Base-by-base conservation (phyloP, 2,113 vertebrate genomes). In the Callaeas wilsoni region DNA sequence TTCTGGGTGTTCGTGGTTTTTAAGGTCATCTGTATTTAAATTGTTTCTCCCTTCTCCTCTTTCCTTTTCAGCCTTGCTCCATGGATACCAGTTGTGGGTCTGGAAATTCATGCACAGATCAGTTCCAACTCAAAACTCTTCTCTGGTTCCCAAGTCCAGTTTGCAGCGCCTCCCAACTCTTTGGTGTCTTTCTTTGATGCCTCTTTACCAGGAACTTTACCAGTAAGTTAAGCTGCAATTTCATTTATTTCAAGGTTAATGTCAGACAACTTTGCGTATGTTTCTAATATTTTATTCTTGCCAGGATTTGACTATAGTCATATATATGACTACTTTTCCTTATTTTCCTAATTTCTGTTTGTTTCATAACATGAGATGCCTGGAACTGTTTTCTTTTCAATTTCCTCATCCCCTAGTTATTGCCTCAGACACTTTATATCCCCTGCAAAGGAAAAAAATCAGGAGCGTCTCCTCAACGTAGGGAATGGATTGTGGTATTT, bases 71-170 rank as follows among this genome's bases (percentile, higher is more conserved):
- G 99, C 76, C 93, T 97, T 77, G 88, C 96, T 88, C 89, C 98
- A 30, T 98, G 99, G 98, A 96, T 98, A 57, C 98, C 98, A 21
- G 99, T 99, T 63, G 99, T 99, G 44, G 99, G 99, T 68, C 92
- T 99, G 97, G 99, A 99, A 98, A 97, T 99, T 96, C 99, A 99
- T 56, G 99, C 99, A 29, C 99, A 99, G 98, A 99, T 99, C 93
- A 98, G 98, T 84, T 99, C 99, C 87, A 98, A 97, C 63, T 99
- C 99, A 59, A 99, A 99, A 93, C 98, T 99, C 64, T 99, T 99
- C 97, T 99, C 99, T 23, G 98, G 98, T 92, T 99, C 99, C 47
- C 84, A 96, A 68, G 99, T 99, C 64, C 90, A 96, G 77, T 99
- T 99, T 98, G 97, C 97, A 49, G 98, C 99, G 67, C 99, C 99